A percentile compares a stretch with the other conserved stretches of the same genome.
Conservation (phyloP, 2,888 invertebrate species). For the Trachelus troglodyta region DNA sequence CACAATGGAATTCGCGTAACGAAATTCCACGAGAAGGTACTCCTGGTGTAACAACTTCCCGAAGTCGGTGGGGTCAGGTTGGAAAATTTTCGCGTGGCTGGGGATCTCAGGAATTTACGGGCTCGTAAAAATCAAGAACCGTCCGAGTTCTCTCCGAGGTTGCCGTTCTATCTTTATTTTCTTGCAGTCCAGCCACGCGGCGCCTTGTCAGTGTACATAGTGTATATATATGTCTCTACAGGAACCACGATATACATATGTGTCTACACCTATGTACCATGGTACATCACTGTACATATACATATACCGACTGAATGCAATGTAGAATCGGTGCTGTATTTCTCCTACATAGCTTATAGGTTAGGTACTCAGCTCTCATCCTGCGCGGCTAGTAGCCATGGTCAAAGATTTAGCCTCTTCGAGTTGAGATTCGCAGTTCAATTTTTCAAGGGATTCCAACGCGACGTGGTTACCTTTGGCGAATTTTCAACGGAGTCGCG, state of each 20-base stretch:
- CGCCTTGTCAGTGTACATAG: neutral
- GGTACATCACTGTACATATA: neutral
- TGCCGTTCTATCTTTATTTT: constrained; percentile 41
- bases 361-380: neutral
- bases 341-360: neutral
- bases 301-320: neutral
- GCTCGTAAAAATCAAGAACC: constrained; percentile 66
- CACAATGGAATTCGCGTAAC: neutral
- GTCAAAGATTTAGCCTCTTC: constrained; percentile 41
- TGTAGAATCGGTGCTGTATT: neutral
- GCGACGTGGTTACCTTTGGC: constrained; percentile 9
- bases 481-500: constrained; percentile 6
- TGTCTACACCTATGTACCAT: neutral
- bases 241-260: neutral
- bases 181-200: constrained; percentile 16
- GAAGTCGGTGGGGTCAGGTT: neutral
- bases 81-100: constrained; percentile 2
- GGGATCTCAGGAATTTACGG: constrained; percentile 56
- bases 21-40: neutral
- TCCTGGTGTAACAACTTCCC: neutral
- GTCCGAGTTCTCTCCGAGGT: constrained; percentile 51
- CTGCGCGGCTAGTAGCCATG: constrained; percentile 1
- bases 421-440: constrained; percentile 30
- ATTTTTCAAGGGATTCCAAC: constrained; percentile 34
- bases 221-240: neutral